Base-by-base conservation (phyloP, 2,888 invertebrate species). In the Drosophila tripunctata region DNA sequence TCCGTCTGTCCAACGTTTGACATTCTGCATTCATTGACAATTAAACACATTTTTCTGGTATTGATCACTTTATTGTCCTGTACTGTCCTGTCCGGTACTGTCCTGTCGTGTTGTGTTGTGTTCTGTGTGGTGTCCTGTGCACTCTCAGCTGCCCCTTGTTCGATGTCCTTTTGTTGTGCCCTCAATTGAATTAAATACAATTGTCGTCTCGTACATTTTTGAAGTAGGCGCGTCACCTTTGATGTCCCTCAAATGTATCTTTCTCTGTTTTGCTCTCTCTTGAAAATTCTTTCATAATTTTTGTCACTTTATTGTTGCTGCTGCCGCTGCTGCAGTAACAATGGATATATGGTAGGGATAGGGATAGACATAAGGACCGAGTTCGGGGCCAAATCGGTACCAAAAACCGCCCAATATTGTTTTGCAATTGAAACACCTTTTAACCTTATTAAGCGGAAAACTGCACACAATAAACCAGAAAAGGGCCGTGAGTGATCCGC, bases 341-440 rank as follows among this genome's bases (percentile, higher is more conserved):
- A 79, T 77, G 57, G 72, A n/a, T 6, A 27, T 12, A 7, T 10
- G 21, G 44, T 27, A n/a, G 47, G 8, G 15, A 10, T 31, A n/a
- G 30, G 14, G 1, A 21, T 31, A n/a, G 41, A n/a, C 6, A n/a
- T 7, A 19, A 21, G 30, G 19, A 14, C 12, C 15, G 17, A 36
- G n/a, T n/a, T n/a, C n/a, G n/a, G n/a, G n/a, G n/a, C n/a, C n/a
- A n/a, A n/a, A n/a, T n/a, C n/a, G n/a, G 17, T 36, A 45, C 24
- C 45, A 27, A 69, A 57, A 69, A 57, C 61, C 61, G 52, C 38
- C 45, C 51, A 66, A 66, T 48, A 67, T 67, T 67, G 67, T 80
- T 81, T 81, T 56, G 82, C 78, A 84, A 81, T 67, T 84, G 78
- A 84, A 83, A 69, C 85, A 85, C 82, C 81, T 75, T n/a, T 81